These are phyloP conservation scores for Chrysolina haemoptera DNA, from an alignment of 2,888 invertebrate species.

Conservation along the genomic window DNA sequence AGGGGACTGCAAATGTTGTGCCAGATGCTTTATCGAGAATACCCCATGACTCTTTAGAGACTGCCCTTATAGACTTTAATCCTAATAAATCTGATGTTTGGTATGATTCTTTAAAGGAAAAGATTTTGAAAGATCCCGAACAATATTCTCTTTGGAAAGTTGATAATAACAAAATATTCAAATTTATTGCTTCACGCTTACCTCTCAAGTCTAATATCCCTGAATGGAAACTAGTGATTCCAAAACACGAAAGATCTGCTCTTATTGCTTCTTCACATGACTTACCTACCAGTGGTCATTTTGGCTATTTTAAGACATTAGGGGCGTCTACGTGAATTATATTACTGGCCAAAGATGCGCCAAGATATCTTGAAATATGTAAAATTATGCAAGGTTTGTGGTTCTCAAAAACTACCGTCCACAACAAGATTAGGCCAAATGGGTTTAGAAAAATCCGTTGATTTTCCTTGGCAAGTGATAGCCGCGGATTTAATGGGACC, in stretches of 20 bases:
- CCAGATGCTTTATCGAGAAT: conserved; percentile 35
- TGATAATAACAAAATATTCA: too few relatives aligned
- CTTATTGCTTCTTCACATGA: conserved; percentile 31
- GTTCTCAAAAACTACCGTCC: neutral
- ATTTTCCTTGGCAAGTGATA: conserved; percentile 47
- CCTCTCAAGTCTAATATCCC: conserved; percentile 24
- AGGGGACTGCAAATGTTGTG: conserved; percentile 30
- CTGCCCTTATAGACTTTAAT: neutral
- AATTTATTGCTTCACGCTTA: conserved; percentile 18
- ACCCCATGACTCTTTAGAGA: neutral
- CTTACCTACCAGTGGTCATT: conserved; percentile 4
- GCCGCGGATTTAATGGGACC: conserved; percentile 49
- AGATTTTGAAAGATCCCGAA: too few relatives aligned
- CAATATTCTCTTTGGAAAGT: too few relatives aligned
- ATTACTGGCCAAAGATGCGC: neutral
- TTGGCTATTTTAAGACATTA: neutral
- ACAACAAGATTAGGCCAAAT: conserved; percentile 35
- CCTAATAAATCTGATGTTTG: too few relatives aligned
- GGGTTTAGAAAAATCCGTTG: conserved; percentile 39
- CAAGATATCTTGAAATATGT: neutral
- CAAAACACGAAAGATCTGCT: conserved; percentile 18
- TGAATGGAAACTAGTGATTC: conserved; percentile 38
- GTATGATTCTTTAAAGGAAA: too few relatives aligned
- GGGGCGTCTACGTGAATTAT: neutral
- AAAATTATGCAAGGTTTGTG: neutral